Evolutionary conservation across 2,888 invertebrate genomes (phyloP), one percentile per base, ranked within the genome.

Genomic region (Tanaodytes sp.): DNA sequence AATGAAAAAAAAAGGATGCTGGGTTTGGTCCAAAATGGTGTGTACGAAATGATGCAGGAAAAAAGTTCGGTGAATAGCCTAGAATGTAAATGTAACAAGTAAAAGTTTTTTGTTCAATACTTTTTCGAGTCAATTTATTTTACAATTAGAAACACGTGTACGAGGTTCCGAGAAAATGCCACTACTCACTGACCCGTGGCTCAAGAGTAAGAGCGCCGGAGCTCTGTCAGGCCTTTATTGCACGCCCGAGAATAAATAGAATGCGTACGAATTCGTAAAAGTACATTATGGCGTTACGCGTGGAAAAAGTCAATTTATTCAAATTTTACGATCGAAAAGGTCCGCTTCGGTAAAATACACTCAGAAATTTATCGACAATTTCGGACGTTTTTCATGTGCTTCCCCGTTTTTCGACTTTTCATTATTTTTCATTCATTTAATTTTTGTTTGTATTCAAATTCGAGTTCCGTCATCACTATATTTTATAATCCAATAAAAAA

Each of bases 91-190:
- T 68, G 67, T 58, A 66, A 62, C 54, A 42, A 2, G 27, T 49
- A 45, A 46, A 52, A 40, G 33, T 12, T 68, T 68, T 63, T 63
- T 58, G 18, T 48, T 42, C 58, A 48, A 58, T 63, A 63, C 68
- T 68, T 63, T 67, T 61, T 58, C 57, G 57, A 68, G 68, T 58
- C 68, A 63, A 68, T 68, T 68, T 68, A 68, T 63, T 68, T 68
- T 68, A 68, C 68, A 68, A 68, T 68, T 68, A 68, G 63, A 68
- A 63, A 68, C 62, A 68, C 63, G 68, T 68, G 68, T 68, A 68
- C 67, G 62, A 57, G 33, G 33, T 68, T 63, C 63, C 68, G 68
- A 68, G 68, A 68, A 68, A 68, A 68, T 57, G 62, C 52, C 37
- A 54, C 16, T 63, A 68, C 63, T 68, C 68, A 58, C 62, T 68